Base-by-base conservation (phyloP, 2,113 vertebrate species). In the Aramus guarauna region DNA sequence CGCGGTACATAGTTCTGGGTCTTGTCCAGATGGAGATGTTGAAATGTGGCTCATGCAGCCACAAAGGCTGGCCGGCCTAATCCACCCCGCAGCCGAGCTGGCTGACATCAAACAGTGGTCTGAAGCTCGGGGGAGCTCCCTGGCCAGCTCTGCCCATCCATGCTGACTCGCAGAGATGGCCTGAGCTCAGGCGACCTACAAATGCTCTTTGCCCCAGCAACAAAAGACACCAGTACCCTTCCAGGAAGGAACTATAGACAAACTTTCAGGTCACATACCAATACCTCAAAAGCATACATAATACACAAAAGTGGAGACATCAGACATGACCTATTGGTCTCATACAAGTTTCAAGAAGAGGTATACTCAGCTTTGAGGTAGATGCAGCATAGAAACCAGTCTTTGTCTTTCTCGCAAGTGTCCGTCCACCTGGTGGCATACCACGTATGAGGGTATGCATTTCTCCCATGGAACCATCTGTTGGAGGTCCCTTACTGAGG, bases 391-490 rank as follows among this genome's bases (percentile, higher is more conserved):
- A 64, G n/a, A 69, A 78, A 53, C 6, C 12, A 27, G 4, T 34
- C n/a, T 43, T 43, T 67, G 30, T 23, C 36, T 81, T 62, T 53
- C 52, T 86, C 43, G 45, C 10, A 74, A 59, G 36, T 11, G 14
- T 45, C 18, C 5, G 1, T 37, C 50, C 30, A 47, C 15, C 15
- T 0, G 1, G 45, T 1, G 4, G 29, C 26, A 29, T 8, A 36
- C 9, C 8, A 27, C 7, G 11, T n/a, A 27, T 2, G 15, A 63
- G 7, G 15, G 59, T 12, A 73, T 12, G 21, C 24, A 15, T 43
- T 84, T 76, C 53, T 71, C 15, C 41, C n/a, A 47, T 3, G 15
- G 43, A 71, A 67, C 4, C 24, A n/a, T 14, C 26, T 67, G 26
- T 22, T 9, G 37, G 5, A 55, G 17, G 17, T 59, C 37, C 48